Conservation (phyloP, 2,888 invertebrate species). For the Dyspetes luteomarginatus region DNA sequence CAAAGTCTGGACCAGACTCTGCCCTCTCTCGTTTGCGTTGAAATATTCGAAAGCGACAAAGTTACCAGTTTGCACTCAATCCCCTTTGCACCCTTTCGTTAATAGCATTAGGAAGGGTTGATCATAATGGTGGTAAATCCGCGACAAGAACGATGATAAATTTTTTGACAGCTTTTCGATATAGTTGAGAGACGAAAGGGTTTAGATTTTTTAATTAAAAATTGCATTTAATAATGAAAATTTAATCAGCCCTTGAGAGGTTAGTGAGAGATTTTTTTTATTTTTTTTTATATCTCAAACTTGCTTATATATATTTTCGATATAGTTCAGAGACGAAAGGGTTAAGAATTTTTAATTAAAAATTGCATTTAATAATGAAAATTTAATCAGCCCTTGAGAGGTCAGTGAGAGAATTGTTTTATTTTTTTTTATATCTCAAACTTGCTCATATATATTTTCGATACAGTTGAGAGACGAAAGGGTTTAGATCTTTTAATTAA, state of each 20-base stretch:
- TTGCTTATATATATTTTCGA: conserved; percentile 8
- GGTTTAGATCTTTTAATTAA: too few species aligned
- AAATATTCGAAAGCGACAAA: conserved; percentile 51
- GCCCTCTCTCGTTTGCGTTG: background rate
- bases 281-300: background rate
- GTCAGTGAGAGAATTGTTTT: background rate
- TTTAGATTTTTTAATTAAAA: too few species aligned
- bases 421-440: background rate
- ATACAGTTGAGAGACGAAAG: background rate
- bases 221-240: conserved; percentile 43
- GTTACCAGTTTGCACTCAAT: conserved; percentile 27
- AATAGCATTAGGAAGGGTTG: conserved; percentile 44
- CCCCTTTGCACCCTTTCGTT: conserved; percentile 56
- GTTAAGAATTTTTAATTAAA: too few species aligned
- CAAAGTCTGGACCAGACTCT: background rate
- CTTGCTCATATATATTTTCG: conserved; percentile 8
- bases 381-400: conserved; percentile 9
- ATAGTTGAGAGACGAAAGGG: background rate
- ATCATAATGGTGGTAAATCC: background rate
- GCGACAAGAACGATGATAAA: conserved; percentile 39
- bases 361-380: conserved; percentile 44
- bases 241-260: conserved; percentile 9
- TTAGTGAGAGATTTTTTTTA: background rate
- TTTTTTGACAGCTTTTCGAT: conserved; percentile 1
- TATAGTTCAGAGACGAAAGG: background rate